Evolutionary conservation across 2,113 vertebrate species (phyloP).

Genomic region (Myotis lucifugus): DNA sequence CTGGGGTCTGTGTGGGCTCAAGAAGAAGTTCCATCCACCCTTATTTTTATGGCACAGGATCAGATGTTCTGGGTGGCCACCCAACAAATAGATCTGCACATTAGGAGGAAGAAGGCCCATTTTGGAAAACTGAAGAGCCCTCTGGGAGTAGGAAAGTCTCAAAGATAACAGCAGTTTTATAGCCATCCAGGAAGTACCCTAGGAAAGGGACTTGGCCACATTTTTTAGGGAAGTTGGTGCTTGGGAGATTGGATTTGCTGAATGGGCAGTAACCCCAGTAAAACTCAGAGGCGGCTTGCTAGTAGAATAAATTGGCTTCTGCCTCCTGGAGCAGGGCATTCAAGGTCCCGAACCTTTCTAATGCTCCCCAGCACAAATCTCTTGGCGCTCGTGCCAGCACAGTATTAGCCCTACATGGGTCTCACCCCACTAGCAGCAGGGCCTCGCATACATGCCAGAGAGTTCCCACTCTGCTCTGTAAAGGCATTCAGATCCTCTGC

Average conservation of each 20-base stretch:
- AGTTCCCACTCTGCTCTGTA: neutral
- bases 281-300: neutral
- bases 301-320: neutral
- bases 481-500: conserved; percentile 51
- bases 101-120: neutral
- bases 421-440: neutral
- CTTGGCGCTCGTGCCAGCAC: neutral
- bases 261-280: neutral
- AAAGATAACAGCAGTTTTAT: neutral
- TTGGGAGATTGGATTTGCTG: conserved; percentile 1
- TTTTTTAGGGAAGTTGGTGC: neutral
- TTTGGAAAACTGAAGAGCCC: neutral
- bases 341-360: neutral
- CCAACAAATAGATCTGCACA: neutral
- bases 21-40: neutral
- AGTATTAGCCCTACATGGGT: neutral
- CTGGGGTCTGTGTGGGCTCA: neutral
- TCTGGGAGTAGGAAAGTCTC: neutral
- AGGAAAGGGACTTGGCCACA: neutral
- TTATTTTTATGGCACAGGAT: neutral
- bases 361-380: neutral
- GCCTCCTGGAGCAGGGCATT: neutral
- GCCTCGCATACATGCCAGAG: neutral
- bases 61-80: neutral
- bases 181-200: neutral